Evolutionary conservation across 2,888 invertebrate species (phyloP).

Genomic region (Blastobasis lacticolella): DNA sequence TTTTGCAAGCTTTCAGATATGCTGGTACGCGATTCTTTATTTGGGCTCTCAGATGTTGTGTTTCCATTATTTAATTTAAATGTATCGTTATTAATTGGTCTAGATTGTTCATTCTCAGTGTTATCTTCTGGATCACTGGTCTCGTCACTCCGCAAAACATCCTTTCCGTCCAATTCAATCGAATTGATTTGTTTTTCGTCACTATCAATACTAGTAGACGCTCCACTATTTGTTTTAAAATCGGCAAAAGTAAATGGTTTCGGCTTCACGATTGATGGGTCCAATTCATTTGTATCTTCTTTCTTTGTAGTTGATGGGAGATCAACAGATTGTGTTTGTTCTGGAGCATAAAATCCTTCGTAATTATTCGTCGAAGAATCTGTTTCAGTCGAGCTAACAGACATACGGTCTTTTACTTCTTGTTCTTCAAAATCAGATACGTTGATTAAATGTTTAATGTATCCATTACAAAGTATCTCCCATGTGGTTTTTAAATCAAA

Average conservation of each 20-base stretch:
- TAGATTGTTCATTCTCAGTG: conserved; percentile 11
- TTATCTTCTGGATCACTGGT: conserved; percentile 9
- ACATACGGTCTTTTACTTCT: conserved; percentile 46
- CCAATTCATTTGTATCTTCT: conserved; percentile 5
- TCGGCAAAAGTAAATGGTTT: conserved; percentile 74
- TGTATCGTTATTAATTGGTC: background rate
- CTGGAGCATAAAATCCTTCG: conserved; percentile 47
- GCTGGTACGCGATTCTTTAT: conserved; percentile 44
- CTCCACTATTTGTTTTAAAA: conserved; percentile 60
- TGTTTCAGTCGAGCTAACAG: conserved; percentile 53
- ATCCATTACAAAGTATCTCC: conserved; percentile 75
- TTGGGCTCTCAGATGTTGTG: conserved; percentile 20
- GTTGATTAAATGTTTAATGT: conserved; percentile 62
- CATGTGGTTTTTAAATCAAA: conserved; percentile 77
- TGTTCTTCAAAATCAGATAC: conserved; percentile 57
- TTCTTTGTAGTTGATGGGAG: conserved; percentile 18
- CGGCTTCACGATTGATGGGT: conserved; percentile 31
- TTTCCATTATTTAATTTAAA: conserved; percentile 12
- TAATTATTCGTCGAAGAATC: conserved; percentile 58
- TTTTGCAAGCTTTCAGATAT: conserved; percentile 18
- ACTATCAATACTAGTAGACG: conserved; percentile 26
- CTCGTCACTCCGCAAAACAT: conserved; percentile 13
- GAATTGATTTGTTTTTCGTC: conserved; percentile 14
- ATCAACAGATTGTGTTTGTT: conserved; percentile 18
- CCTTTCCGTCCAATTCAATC: conserved; percentile 13